phyloP scores from a whole-genome alignment of 2,797 vertebrate species.

The Thalassophryne amazonica region DNA sequence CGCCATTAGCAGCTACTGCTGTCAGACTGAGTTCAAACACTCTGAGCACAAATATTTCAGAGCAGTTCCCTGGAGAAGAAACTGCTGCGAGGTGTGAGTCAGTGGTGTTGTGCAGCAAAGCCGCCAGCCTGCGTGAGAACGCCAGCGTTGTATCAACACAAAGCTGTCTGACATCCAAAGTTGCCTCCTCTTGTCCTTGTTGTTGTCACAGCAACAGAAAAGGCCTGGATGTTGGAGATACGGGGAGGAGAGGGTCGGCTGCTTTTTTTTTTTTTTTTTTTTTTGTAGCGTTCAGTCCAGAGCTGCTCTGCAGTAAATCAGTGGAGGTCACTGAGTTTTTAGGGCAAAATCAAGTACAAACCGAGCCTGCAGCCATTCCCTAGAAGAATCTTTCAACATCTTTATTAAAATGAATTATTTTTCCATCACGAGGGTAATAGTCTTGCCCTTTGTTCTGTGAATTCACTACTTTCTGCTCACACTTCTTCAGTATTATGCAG shows the following conservation, averaged over 20 bases:
- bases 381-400: neutral
- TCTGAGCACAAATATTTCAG: constrained; percentile 23
- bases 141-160: constrained; percentile 51
- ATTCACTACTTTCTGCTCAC: too few species aligned
- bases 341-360: neutral
- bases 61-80: constrained; percentile 4
- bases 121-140: constrained; percentile 29
- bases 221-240: constrained; percentile 22
- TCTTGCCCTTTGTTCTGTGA: too few species aligned
- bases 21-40: constrained; percentile 14
- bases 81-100: constrained; percentile 28
- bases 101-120: constrained; percentile 21
- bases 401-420: too few species aligned
- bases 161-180: constrained; percentile 61
- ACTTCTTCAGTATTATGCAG: too few species aligned
- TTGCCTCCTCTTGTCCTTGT: constrained; percentile 59
- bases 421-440: too few species aligned
- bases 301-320: constrained; percentile 4
- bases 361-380: neutral
- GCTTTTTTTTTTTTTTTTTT: neutral
- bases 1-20: constrained; percentile 1
- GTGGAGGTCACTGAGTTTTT: constrained; percentile 20
- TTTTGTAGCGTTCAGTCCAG: neutral
- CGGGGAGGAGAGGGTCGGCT: constrained; percentile 7
- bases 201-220: constrained; percentile 72